A percentile compares a stretch with the other conserved stretches of the same genome.
Conservation (phyloP, 2,888 invertebrate species). For the Drosophila birchii region DNA sequence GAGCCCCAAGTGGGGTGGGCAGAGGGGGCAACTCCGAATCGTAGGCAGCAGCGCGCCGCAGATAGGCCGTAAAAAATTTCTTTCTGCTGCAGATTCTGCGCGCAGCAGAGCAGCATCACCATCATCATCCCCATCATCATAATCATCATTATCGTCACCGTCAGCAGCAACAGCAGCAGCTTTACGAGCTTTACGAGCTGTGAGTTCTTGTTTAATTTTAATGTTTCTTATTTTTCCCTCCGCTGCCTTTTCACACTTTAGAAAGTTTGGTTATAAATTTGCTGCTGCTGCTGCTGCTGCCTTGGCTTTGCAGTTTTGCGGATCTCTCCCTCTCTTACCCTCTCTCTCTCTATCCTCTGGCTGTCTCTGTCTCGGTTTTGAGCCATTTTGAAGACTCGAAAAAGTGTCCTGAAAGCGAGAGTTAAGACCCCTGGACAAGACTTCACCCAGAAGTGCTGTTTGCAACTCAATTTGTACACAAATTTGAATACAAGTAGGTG, state of each 20-base stretch:
- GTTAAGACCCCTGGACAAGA: conserved; percentile 1
- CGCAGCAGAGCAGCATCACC: conserved; percentile 37
- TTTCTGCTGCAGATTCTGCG: conserved; percentile 62
- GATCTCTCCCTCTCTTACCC: conserved; percentile 5
- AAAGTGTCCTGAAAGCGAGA: conserved; percentile 35
- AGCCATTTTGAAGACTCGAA: not conserved
- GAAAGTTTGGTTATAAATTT: conserved; percentile 56
- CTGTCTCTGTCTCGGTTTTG: not conserved
- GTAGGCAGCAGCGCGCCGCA: conserved; percentile 52
- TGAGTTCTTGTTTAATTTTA: conserved; percentile 50
- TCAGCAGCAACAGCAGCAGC: conserved; percentile 15
- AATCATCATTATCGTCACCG: not conserved
- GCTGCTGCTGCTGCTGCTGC: conserved; percentile 20
- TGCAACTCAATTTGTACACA: conserved; percentile 29
- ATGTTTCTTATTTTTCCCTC: conserved; percentile 50
- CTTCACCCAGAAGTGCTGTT: not conserved
- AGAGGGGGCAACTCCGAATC: conserved; percentile 37
- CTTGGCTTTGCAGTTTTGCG: conserved; percentile 11
- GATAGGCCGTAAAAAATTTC: conserved; percentile 71
- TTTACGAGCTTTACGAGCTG: conserved; percentile 21
- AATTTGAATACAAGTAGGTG: conserved; percentile 73
- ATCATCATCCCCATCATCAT: not conserved
- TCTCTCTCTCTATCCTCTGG: not conserved
- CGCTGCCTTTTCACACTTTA: conserved; percentile 56
- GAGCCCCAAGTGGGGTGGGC: conserved; percentile 8